These are phyloP conservation scores for Brachypodius melanocephalos DNA, from an alignment of 2,113 vertebrate species.

Conservation along the genomic window DNA sequence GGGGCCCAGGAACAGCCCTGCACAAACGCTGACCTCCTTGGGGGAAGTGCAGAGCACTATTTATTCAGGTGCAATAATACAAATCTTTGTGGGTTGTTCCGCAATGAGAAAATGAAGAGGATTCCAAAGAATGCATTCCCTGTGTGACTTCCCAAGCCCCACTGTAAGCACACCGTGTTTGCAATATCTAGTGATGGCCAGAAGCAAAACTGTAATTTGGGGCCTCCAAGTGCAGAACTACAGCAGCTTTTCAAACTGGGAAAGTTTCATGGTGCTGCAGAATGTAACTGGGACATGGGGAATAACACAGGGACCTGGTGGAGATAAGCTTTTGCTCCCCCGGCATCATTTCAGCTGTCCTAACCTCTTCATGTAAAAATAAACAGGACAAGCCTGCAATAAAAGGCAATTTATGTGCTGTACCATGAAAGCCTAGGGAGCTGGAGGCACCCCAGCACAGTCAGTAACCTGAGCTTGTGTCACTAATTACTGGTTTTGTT, in stretches of 20 bases:
- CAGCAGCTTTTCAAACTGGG: constrained; percentile 11
- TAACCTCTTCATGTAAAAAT: constrained; percentile 23
- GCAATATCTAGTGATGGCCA: constrained; percentile 37
- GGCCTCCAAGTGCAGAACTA: neutral
- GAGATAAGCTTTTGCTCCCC: neutral
- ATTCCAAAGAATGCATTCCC: constrained; percentile 84
- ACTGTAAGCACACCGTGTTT: constrained; percentile 38
- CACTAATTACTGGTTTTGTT: neutral
- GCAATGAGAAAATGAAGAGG: constrained; percentile 84
- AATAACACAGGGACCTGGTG: neutral
- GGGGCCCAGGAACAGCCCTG: constrained; percentile 18
- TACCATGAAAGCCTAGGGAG: neutral
- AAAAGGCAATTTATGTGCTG: constrained; percentile 22
- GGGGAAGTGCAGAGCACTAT: constrained; percentile 82
- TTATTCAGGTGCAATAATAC: constrained; percentile 94
- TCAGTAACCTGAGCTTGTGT: neutral
- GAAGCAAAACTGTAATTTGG: constrained; percentile 18
- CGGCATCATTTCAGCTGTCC: neutral
- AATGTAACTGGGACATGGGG: neutral
- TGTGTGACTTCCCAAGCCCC: constrained; percentile 69
- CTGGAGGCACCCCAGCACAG: neutral
- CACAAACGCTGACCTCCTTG: constrained; percentile 65
- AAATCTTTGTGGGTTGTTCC: constrained; percentile 76
- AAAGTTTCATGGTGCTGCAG: neutral
- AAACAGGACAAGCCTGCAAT: neutral